Evolutionary conservation across 2,797 vertebrate genomes (phyloP).

Genomic region (Coracias cyanogaster): DNA sequence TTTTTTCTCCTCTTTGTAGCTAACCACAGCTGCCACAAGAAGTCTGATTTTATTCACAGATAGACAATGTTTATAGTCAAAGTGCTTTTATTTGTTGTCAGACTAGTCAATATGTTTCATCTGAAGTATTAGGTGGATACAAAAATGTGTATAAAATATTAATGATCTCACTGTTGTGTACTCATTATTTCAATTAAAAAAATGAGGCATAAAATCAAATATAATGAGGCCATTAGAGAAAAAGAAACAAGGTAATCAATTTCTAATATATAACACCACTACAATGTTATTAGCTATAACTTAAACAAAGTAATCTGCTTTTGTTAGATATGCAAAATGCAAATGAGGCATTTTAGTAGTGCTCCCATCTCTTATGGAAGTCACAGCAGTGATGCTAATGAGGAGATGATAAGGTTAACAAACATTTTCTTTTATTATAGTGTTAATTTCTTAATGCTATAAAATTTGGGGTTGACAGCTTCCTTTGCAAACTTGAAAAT

Average conservation of each 20-base stretch:
- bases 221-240: constrained; percentile 74
- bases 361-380: constrained; percentile 33
- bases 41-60: constrained; percentile 52
- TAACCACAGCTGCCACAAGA: neutral
- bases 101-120: constrained; percentile 35
- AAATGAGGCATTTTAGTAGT: constrained; percentile 72
- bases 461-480: neutral
- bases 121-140: constrained; percentile 53
- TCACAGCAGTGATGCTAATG: constrained; percentile 63
- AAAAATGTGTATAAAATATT: constrained; percentile 55
- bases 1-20: neutral
- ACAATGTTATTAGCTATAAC: constrained; percentile 70
- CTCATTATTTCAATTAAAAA: constrained; percentile 66
- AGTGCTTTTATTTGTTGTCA: constrained; percentile 61
- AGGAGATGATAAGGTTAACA: constrained; percentile 68
- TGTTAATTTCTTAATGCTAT: neutral
- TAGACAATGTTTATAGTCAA: constrained; percentile 27
- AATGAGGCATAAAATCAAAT: constrained; percentile 51
- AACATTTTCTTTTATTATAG: constrained; percentile 45
- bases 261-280: constrained; percentile 69
- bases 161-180: constrained; percentile 45
- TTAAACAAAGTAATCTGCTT: constrained; percentile 68
- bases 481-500: constrained; percentile 12
- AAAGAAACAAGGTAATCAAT: constrained; percentile 72
- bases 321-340: constrained; percentile 73